A percentile compares a stretch with the other conserved stretches of the same genome.
Conservation (phyloP, 2,888 invertebrate species). For the Kuschelorhynchus macadamiae region DNA sequence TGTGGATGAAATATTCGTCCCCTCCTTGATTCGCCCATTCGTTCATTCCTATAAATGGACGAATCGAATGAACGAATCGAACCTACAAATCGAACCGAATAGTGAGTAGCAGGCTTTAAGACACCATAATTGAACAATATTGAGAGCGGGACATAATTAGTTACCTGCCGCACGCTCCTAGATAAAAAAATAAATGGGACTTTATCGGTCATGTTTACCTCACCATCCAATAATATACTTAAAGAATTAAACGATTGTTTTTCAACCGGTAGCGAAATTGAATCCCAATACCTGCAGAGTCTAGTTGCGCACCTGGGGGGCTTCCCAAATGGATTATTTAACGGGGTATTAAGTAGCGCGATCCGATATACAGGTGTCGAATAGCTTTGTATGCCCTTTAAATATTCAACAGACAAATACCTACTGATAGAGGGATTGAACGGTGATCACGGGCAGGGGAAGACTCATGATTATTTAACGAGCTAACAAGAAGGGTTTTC, state of each 20-base stretch:
- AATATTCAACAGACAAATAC: constrained; percentile 49
- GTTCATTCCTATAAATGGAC: too few relatives aligned
- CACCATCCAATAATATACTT: not conserved
- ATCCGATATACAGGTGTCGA: constrained; percentile 47
- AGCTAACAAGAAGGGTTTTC: constrained; percentile 33
- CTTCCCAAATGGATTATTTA: constrained; percentile 50
- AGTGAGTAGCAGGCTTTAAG: too few relatives aligned
- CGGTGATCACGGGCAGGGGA: constrained; percentile 19
- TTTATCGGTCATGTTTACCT: too few relatives aligned
- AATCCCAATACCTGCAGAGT: constrained; percentile 5
- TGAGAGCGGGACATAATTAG: too few relatives aligned
- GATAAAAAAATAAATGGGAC: too few relatives aligned
- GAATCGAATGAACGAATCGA: too few relatives aligned
- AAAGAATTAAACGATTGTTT: constrained; percentile 12
- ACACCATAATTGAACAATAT: too few relatives aligned
- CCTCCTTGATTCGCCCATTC: too few relatives aligned
- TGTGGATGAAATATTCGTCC: too few relatives aligned
- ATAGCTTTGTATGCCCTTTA: constrained; percentile 42
- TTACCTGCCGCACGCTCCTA: too few relatives aligned
- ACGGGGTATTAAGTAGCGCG: constrained; percentile 45
- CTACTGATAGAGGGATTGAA: constrained; percentile 43
- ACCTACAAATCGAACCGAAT: too few relatives aligned
- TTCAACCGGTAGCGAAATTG: constrained; percentile 27
- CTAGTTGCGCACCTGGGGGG: constrained; percentile 36
- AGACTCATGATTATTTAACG: constrained; percentile 47